phyloP scores from a whole-genome alignment of 2,797 vertebrate species.

The Siniperca obscura region DNA sequence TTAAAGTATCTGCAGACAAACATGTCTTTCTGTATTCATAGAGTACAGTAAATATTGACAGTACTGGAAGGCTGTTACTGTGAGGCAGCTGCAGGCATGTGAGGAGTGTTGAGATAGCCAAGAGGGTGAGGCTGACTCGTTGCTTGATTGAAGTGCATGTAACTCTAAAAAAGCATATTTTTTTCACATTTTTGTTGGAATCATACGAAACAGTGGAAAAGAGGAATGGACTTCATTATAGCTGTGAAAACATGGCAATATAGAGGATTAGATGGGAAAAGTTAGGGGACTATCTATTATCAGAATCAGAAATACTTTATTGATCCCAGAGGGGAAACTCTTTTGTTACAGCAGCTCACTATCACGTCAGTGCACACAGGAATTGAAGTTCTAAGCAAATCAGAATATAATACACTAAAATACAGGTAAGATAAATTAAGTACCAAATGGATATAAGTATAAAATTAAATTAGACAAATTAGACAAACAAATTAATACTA shows the following conservation, averaged over 20 bases:
- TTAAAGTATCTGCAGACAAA: not conserved
- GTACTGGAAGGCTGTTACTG: not conserved
- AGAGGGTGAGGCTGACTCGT: not conserved
- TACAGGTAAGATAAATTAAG: too few species aligned
- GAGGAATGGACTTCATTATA: not conserved
- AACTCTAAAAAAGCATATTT: too few species aligned
- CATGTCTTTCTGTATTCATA: not conserved
- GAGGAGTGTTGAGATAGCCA: not conserved
- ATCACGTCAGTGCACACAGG: too few species aligned
- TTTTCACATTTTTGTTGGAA: not conserved
- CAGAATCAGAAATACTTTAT: too few species aligned
- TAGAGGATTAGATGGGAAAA: not conserved
- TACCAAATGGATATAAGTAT: too few species aligned
- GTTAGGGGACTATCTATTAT: not conserved
- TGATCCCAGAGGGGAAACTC: too few species aligned
- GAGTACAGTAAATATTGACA: constrained; percentile 9
- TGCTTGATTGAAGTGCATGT: not conserved
- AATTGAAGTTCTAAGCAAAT: too few species aligned
- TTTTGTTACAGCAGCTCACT: too few species aligned
- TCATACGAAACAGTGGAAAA: not conserved
- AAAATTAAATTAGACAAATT: too few species aligned
- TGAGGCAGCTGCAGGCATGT: constrained; percentile 1
- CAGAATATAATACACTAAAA: too few species aligned
- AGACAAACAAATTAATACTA: not conserved
- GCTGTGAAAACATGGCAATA: not conserved